phyloP scores from a whole-genome alignment of 1,140 invertebrate genomes.

The Zaprionus lachaisei region DNA sequence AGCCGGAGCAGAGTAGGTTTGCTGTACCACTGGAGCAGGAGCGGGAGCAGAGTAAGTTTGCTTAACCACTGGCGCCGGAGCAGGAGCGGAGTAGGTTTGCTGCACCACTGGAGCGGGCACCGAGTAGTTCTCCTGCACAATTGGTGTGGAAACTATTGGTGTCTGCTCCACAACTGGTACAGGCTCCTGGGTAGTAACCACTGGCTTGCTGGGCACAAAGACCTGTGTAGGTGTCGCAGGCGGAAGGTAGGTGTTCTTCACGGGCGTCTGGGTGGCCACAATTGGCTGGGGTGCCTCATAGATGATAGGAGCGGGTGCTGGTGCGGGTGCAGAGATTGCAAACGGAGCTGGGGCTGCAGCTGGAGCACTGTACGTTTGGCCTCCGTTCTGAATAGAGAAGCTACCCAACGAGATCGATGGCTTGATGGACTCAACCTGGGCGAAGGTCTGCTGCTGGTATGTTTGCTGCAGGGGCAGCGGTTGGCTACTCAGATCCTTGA shows the following conservation, averaged over 20 bases:
- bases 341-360: neutral
- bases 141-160: constrained; percentile 37
- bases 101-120: constrained; percentile 43
- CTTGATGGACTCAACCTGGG: constrained; percentile 62
- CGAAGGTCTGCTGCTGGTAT: constrained; percentile 37
- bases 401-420: constrained; percentile 64
- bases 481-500: constrained; percentile 49
- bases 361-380: constrained; percentile 10
- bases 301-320: constrained; percentile 39
- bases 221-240: constrained; percentile 45
- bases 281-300: constrained; percentile 52
- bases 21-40: constrained; percentile 13
- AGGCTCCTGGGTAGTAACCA: constrained; percentile 20
- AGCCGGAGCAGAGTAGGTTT: constrained; percentile 27
- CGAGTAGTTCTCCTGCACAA: constrained; percentile 29
- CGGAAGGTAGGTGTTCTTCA: constrained; percentile 52
- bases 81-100: constrained; percentile 26
- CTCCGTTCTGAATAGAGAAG: constrained; percentile 58
- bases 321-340: constrained; percentile 1
- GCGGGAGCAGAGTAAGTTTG: constrained; percentile 30
- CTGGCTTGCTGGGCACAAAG: constrained; percentile 41
- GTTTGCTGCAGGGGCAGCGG: constrained; percentile 5
- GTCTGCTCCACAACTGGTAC: constrained; percentile 23
- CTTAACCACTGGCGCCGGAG: constrained; percentile 21
- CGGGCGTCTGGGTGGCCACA: constrained; percentile 46